Evolutionary conservation across 2,797 vertebrate genomes (phyloP), one percentile per base, ranked within the genome.

Genomic region (Crax fasciolata): DNA sequence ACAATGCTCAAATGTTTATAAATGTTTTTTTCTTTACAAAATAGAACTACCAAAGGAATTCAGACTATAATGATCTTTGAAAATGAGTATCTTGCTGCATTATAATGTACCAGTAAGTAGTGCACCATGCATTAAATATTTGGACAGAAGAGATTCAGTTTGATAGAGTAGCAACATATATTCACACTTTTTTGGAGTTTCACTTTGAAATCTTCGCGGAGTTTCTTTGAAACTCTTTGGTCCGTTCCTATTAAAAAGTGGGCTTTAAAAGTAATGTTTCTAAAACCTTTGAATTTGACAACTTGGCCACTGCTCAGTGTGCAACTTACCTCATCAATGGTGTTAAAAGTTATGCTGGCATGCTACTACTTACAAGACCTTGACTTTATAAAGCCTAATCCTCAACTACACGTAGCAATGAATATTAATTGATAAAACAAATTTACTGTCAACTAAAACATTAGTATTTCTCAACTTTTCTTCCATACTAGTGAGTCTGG

Each of bases 141-240:
- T 94, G 97, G 96, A 96, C 96, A 95, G 94, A 94, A 94, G 94
- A 96, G 92, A 96, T 86, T 92, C 57, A 63, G 97, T 95, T 49
- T 80, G 93, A 95, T 93, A 86, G 96, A 95, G 96, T 81, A 96
- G 96, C 87, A 70, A 97, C 95, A 91, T 43, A 61, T 85, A 95
- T 96, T 93, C 94, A 90, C 96, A 85, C 83, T 86, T 91, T 93
- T 96, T 90, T 93, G 92, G 96, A 97, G 96, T 96, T 96, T 94
- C 93, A 90, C 91, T 96, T 96, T 96, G 97, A 96, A 98, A 98
- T 97, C 97, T 94, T 96, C 92, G 90, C 25, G 95, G 97, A 98
- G 97, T 98, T 98, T 98, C 96, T 98, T 91, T 92, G 97, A 97
- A 98, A 98, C 98, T 98, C 98, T 99, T 99, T 99, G 99, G 99